Base-by-base conservation (phyloP, 2,113 vertebrate genomes). In the Callionymus lyra region DNA sequence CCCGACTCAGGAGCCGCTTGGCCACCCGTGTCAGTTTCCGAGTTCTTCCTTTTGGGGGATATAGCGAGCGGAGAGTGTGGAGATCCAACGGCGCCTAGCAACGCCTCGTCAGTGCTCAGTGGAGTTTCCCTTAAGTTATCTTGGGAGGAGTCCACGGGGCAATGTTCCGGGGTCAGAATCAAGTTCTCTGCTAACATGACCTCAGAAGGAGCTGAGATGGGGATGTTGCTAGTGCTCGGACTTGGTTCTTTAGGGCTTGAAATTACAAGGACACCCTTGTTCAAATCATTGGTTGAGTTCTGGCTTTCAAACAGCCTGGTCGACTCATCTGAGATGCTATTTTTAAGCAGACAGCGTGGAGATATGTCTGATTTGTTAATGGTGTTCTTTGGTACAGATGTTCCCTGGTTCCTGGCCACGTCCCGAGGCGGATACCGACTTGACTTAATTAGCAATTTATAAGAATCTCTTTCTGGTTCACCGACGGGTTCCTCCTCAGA, bases 1-100 rank as follows among this genome's bases (percentile, higher is more conserved):
- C 52, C 62, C 56, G 59, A 40, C 50, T 60, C 61, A 40, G 47
- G 47, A 42, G 15, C 76, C 43, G 59, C 43, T 33, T 55, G 56
- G 38, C 44, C 72, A 54, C 55, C 67, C 15, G 36, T 65, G 34
- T 59, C 76, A 37, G 59, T 83, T 63, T 87, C 82, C 17, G 84
- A 87, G 56, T 88, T 88, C 63, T 88, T 85, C 45, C 85, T 84
- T 76, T 88, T 88, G 12, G 86, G 86, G 50, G 86, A 88, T 41
- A 88, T 83, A 6, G 80, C 85, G 15, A 86, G 62, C 6, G 79
- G 81, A 27, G 80, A 82, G 47, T 85, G 82, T 38, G 78, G 75
- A 19, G 77, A 78, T 41, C 76, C 72, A 16, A 75, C 54, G 15
- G 73, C 72, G 39, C 72, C 70, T 2, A 78, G 44, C 2, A 50